These are phyloP conservation scores for Plutomurus gul DNA, from an alignment of 1,140 invertebrate species.

Conservation along the genomic window DNA sequence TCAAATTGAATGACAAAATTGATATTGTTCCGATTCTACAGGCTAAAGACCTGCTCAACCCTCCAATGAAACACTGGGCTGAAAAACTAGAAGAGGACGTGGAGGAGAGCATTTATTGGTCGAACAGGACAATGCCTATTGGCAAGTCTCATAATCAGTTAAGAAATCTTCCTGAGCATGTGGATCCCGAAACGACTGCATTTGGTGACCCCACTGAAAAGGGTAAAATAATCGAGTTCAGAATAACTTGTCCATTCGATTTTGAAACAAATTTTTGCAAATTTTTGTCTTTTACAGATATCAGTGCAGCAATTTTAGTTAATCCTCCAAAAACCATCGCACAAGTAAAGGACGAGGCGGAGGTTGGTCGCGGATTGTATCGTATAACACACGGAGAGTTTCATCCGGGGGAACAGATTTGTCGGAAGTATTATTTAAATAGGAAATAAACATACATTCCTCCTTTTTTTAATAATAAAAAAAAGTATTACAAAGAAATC, in stretches of 20 bases:
- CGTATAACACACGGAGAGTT: conserved; percentile 46
- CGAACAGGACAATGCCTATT: conserved; percentile 37
- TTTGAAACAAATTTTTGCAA: too few relatives aligned
- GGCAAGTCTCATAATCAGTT: conserved; percentile 48
- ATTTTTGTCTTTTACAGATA: neutral
- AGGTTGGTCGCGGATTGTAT: conserved; percentile 36
- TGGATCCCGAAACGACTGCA: conserved; percentile 37
- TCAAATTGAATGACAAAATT: neutral
- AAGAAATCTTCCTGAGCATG: conserved; percentile 31
- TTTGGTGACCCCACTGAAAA: conserved; percentile 44
- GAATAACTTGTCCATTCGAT: too few relatives aligned
- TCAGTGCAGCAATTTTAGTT: conserved; percentile 35
- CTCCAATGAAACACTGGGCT: conserved; percentile 38
- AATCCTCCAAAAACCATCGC: conserved; percentile 39
- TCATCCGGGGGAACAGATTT: conserved; percentile 48
- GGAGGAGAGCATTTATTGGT: conserved; percentile 45
- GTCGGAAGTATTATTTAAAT: conserved; percentile 40
- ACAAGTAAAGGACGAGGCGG: conserved; percentile 35
- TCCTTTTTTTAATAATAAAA: too few relatives aligned
- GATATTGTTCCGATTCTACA: neutral
- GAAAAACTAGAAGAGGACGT: conserved; percentile 40
- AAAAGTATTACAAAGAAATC: too few relatives aligned
- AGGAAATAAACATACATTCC: conserved; percentile 6
- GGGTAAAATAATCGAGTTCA: too few relatives aligned
- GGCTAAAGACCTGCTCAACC: conserved; percentile 37